Percentiles rank a stretch among this genome's conserved stretches.
These are phyloP conservation scores for Scrobipalpa costella DNA, from an alignment of 2,888 invertebrate genomes.

Conservation along the genomic window DNA sequence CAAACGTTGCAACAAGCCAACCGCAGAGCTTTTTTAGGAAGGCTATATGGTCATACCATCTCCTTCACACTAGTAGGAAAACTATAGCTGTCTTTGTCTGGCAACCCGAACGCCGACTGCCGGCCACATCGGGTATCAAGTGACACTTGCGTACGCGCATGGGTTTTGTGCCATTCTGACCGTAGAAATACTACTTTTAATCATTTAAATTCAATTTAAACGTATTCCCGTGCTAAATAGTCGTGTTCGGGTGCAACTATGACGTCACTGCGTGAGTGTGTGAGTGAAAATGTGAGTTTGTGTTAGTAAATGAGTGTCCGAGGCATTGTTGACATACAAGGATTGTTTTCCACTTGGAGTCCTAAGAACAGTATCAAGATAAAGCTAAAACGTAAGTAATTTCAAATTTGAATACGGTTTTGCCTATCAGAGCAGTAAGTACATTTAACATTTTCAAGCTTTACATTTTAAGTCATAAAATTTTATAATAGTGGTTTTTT, in stretches of 20 bases:
- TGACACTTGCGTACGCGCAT: slow-evolving; percentile 75
- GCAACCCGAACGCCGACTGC: slow-evolving; percentile 58
- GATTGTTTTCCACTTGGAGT: slow-evolving; percentile 76
- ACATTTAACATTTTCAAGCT: background rate
- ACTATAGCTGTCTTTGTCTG: slow-evolving; percentile 43
- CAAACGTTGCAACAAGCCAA: slow-evolving; percentile 29
- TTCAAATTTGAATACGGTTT: background rate
- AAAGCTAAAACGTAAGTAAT: slow-evolving; percentile 75
- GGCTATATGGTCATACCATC: slow-evolving; percentile 47
- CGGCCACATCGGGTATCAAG: slow-evolving; percentile 55
- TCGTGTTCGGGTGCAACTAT: slow-evolving; percentile 25
- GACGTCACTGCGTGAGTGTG: slow-evolving; percentile 43
- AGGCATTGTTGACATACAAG: slow-evolving; percentile 66
- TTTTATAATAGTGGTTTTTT: background rate
- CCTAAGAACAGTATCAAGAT: slow-evolving; percentile 77
- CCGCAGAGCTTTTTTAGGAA: slow-evolving; percentile 60
- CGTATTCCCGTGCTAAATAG: slow-evolving; percentile 29
- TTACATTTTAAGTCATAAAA: background rate
- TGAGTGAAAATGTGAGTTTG: slow-evolving; percentile 55
- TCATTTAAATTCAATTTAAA: slow-evolving; percentile 31
- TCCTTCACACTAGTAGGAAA: slow-evolving; percentile 36
- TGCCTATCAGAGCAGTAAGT: background rate
- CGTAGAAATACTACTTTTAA: slow-evolving; percentile 37
- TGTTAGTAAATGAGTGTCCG: slow-evolving; percentile 77
- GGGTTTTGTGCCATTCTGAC: slow-evolving; percentile 59